Percentiles rank a stretch among this genome's conserved stretches.
Evolutionary conservation across 1,140 invertebrate genomes (phyloP).

Genomic region (Drosophila paulistorum): DNA sequence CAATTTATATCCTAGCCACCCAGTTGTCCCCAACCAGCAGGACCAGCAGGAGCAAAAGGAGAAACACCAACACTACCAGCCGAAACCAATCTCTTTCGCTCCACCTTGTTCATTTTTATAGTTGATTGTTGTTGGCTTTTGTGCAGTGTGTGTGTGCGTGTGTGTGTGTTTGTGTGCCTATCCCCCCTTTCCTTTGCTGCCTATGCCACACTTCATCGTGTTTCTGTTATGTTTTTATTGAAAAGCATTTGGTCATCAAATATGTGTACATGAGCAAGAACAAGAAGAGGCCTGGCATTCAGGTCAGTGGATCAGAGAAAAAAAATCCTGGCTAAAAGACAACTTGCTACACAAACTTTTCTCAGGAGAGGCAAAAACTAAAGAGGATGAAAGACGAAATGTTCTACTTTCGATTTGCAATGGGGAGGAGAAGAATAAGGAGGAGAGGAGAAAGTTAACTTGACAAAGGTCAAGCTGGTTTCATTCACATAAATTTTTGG

Average conservation of each 20-base stretch:
- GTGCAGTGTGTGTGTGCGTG: slow-evolving; percentile 30
- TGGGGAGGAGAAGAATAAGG: neutral
- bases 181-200: neutral
- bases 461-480: slow-evolving; percentile 12
- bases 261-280: slow-evolving; percentile 52
- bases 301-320: slow-evolving; percentile 75
- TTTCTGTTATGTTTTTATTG: slow-evolving; percentile 58
- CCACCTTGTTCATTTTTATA: slow-evolving; percentile 24
- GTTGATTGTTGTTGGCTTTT: slow-evolving; percentile 71
- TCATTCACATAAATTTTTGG: slow-evolving; percentile 14
- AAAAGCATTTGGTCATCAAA: slow-evolving; percentile 80
- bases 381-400: neutral
- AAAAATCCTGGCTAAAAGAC: slow-evolving; percentile 39
- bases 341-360: slow-evolving; percentile 8
- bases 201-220: neutral
- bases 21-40: neutral
- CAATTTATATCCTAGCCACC: neutral
- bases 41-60: too few species aligned
- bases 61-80: neutral
- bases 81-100: neutral
- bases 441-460: neutral
- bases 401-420: neutral
- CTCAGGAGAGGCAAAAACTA: neutral
- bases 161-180: neutral
- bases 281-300: slow-evolving; percentile 35